Base-by-base conservation (phyloP, 1,140 invertebrate species). In the Tachypleus tridentatus region DNA sequence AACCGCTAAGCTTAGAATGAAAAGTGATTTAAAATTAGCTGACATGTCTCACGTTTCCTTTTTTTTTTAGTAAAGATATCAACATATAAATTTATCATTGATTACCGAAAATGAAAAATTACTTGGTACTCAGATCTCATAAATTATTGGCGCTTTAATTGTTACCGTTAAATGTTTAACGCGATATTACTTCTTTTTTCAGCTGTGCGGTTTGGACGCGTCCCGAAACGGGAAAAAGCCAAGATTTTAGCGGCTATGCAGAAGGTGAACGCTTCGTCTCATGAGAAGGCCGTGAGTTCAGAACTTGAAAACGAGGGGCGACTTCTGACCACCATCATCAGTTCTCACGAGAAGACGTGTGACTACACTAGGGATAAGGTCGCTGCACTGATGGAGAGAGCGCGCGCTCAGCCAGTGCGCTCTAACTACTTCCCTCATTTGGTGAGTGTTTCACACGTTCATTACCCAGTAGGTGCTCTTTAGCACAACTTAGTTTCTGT, bases 211-310 rank as follows among this genome's bases (percentile, higher is more conserved):
- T 99, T 98, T 82, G 97, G 97, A 70, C 88, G 97, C 68, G 97
- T 98, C 73, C 97, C 97, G 69, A 99, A 99, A 78, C 86, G 95
- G 70, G 96, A 98, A 79, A 99, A 99, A 80, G 96, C 94, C 70
- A 89, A 96, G 71, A 98, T 99, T 74, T 82, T 97, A 72, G 96
- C 96, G 69, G 95, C 97, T 72, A 99, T 98, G 96, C 94, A 97
- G 79, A 93, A 88, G 70, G 88, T 88, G 65, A 89, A 90, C 75
- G 89, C 89, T 67, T 86, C 90, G 74, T 88, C 89, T 64, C 87
- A 93, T 73, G 90, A 94, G 74, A 87, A 91, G 72, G 88, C 89
- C 4, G 83, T 98, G 49, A 84, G 87, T 58, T 87, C 87, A 8
- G 91, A 97, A 77, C 79, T 98, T 68, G 91, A 96, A 69, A 94